Evolutionary conservation across 2,888 invertebrate species (phyloP), one percentile per base, ranked within the genome.

Genomic region (Cartodere bifasciata): DNA sequence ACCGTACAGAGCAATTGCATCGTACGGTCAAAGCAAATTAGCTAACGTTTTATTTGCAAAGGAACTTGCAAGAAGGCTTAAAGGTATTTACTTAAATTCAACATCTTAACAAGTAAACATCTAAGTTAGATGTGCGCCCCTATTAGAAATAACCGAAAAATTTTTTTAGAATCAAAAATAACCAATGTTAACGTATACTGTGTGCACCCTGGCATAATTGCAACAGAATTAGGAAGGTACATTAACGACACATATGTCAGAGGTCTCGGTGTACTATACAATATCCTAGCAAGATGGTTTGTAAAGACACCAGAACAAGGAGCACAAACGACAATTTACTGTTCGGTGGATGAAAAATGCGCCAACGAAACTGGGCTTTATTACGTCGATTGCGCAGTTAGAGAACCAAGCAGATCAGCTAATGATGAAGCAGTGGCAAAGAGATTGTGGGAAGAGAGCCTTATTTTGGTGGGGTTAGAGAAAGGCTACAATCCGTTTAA

Each of bases 21-120:
- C 82, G 1, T 87, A 87, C 48, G 58, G 62, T 15, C 78, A 78
- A 52, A 85, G 84, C 53, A 86, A 87, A 65, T 55, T 83, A 29
- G 82, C 84, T 1, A 85, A 85, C 50, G 55, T 86, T 23, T 52
- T 87, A 23, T 86, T 86, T 48, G 70, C 79, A 0, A 69, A 62
- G 41, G 34, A 34, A 51, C 59, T 87, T 16, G 67, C 74, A 1
- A 63, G 64, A 33, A 64, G 70, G 50, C 35, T 59, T 7, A 36
- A 46, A 40, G 53, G 56, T 55, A 45, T 34, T n/a, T n/a, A 4
- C 4, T 12, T 12, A 12, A 10, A 5, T 31, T 4, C 2, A 14
- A 7, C 7, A 13, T 21, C 6, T 5, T 17, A 9, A 17, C 9
- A n/a, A n/a, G n/a, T n/a, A n/a, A n/a, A n/a, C n/a, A n/a, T n/a